Evolutionary conservation across 2,888 invertebrate species (phyloP).

Genomic region (Apodemia mormo): DNA sequence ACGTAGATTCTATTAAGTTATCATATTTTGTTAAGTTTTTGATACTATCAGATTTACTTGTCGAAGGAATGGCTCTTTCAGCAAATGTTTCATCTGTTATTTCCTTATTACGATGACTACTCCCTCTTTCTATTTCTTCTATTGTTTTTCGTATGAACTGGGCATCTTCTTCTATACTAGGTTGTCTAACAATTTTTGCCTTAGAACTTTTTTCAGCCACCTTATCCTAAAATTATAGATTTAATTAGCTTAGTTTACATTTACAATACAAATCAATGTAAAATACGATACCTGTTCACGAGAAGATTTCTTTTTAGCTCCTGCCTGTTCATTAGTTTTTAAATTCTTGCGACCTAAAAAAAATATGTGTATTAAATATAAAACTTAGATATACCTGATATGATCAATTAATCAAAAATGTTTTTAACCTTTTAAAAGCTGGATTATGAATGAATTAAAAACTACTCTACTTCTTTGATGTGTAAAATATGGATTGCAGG

Average conservation of each 20-base stretch:
- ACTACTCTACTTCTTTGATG: too few relatives aligned
- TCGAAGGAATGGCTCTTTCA: conserved; percentile 47
- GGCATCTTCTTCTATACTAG: conserved; percentile 74
- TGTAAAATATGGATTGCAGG: too few relatives aligned
- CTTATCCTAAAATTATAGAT: conserved; percentile 28
- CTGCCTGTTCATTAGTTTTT: conserved; percentile 51
- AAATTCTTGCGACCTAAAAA: conserved; percentile 56
- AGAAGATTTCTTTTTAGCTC: conserved; percentile 52
- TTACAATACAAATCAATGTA: conserved; percentile 27
- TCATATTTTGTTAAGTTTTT: conserved; percentile 48
- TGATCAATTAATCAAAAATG: too few relatives aligned
- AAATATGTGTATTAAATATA: neutral
- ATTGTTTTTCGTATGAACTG: conserved; percentile 73
- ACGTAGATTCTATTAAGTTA: conserved; percentile 41
- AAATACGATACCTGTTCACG: conserved; percentile 62
- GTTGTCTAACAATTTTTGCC: conserved; percentile 60
- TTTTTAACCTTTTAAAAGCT: too few relatives aligned
- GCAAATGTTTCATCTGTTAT: conserved; percentile 43
- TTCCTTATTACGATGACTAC: conserved; percentile 59
- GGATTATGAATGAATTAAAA: too few relatives aligned
- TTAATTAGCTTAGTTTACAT: conserved; percentile 31
- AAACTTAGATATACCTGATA: too few relatives aligned
- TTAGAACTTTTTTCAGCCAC: conserved; percentile 49
- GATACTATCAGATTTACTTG: conserved; percentile 47
- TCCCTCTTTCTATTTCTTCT: conserved; percentile 73